These are phyloP conservation scores for Nudaria mundana DNA, from an alignment of 2,888 invertebrate genomes.

Conservation along the genomic window DNA sequence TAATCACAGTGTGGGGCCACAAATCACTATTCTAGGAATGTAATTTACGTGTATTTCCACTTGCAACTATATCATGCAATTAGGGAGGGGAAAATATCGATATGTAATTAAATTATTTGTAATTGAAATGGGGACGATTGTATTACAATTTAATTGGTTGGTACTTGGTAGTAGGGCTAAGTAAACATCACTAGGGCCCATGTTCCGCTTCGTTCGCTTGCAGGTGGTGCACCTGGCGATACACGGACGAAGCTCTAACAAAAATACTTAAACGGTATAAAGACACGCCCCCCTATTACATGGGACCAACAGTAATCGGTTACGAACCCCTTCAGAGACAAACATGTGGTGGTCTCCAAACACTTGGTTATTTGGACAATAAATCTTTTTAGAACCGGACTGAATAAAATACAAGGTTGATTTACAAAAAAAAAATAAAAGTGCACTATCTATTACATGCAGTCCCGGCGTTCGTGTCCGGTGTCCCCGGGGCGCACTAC, in stretches of 20 bases:
- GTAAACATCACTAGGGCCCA: no score
- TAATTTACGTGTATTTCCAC: constrained; percentile 76
- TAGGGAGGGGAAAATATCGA: constrained; percentile 32
- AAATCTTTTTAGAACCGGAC: constrained; percentile 2
- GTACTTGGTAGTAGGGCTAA: no score
- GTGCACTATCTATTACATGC: constrained; percentile 35
- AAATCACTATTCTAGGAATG: constrained; percentile 75
- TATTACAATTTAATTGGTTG: no score
- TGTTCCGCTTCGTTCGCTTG: no score
- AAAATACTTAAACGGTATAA: no score
- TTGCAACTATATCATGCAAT: constrained; percentile 45
- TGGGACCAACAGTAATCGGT: no score
- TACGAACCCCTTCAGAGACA: no score
- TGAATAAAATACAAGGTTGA: constrained; percentile 10
- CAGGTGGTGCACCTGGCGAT: no score
- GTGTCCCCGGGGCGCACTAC: constrained; percentile 59
- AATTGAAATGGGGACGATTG: constrained; percentile 4
- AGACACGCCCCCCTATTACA: no score
- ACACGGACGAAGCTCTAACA: no score
- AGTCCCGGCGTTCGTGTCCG: constrained; percentile 20
- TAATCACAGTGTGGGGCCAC: constrained; percentile 74
- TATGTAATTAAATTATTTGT: constrained; percentile 12
- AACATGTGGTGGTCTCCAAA: no score
- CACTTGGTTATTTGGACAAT: neutral
- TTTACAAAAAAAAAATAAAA: constrained; percentile 25